Base-by-base conservation (phyloP, 2,113 vertebrate genomes). In the Actinemys pallida region DNA sequence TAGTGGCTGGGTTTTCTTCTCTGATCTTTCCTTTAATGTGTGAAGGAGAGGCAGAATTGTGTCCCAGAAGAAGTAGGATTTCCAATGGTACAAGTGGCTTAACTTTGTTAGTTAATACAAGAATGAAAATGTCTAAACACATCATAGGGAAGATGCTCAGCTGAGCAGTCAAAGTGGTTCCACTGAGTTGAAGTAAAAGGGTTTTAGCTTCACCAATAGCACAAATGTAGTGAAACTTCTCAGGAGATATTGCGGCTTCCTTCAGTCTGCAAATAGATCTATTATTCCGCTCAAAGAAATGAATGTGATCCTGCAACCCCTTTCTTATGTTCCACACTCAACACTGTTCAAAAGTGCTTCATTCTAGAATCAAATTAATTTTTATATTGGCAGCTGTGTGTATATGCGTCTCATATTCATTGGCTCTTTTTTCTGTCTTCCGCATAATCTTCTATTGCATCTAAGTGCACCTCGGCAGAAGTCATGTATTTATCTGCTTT, bases 381-480 rank as follows among this genome's bases (percentile, higher is more conserved):
- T 81, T 87, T 59, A 79, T 56, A 17, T 50, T 75, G 87, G 57
- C 20, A 90, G 65, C 88, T 88, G 0, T 0, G 49, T 79, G 13
- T 62, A 24, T 2, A 19, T 24, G 8, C 8, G 4, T n/a, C 75
- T 75, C 57, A 87, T 10, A 0, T 85, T 45, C 65, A 93, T 88
- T 82, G 85, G 91, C 95, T 86, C 81, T 50, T 69, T 90, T 72
- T 95, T 93, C 90, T 87, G 65, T 69, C 92, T 92, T 88, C 65
- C 76, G 35, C 47, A 39, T 93, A 93, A 87, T 91, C 83, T 84
- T 87, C 78, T 93, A 69, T 59, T 94, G 80, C 57, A 69, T 93
- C 57, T 89, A 90, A 86, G 88, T 0, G 0, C 4, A 79, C 5
- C 4, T 76, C 65, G 80, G 57, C 10, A 20, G 65, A 95, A 95